phyloP scores from a whole-genome alignment of 2,888 invertebrate species.

The Caenorhabditis virilis region DNA sequence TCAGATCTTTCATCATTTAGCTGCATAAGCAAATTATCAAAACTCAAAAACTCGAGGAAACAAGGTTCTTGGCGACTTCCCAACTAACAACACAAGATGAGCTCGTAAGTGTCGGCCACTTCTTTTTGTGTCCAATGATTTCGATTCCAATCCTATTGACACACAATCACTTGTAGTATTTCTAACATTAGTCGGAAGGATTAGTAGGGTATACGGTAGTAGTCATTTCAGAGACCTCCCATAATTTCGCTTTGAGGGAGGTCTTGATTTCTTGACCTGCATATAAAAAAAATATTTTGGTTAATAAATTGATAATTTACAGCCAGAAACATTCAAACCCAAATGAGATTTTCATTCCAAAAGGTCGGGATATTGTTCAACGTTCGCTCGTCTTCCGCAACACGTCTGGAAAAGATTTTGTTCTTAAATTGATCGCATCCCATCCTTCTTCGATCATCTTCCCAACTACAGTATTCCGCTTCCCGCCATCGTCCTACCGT shows the following conservation, averaged over 20 bases:
- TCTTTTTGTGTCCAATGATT: background rate
- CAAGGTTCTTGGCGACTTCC: background rate
- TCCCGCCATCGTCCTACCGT: slow-evolving; percentile 22
- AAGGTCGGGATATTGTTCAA: slow-evolving; percentile 22
- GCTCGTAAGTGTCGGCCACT: background rate
- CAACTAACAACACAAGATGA: background rate
- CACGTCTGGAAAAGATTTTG: slow-evolving; percentile 31
- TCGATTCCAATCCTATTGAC: slow-evolving; percentile 28
- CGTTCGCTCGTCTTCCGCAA: slow-evolving; percentile 32
- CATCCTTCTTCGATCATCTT: slow-evolving; percentile 11
- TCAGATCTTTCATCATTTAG: too few species aligned
- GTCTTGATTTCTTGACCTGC: background rate
- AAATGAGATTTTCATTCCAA: slow-evolving; percentile 25
- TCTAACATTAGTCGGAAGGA: slow-evolving; percentile 41
- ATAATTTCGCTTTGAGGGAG: background rate
- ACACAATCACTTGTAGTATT: slow-evolving; percentile 28
- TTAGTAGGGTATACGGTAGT: slow-evolving; percentile 11
- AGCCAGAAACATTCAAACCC: slow-evolving; percentile 32
- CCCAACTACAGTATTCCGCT: slow-evolving; percentile 31
- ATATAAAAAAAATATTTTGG: too few species aligned
- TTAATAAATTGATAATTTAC: too few species aligned
- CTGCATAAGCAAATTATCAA: background rate
- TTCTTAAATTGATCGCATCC: slow-evolving; percentile 24
- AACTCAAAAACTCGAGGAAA: background rate
- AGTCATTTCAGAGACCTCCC: background rate